A percentile compares a stretch with the other conserved stretches of the same genome.
Conservation (phyloP, 1,140 invertebrate species). For the Panulirus ornatus region DNA sequence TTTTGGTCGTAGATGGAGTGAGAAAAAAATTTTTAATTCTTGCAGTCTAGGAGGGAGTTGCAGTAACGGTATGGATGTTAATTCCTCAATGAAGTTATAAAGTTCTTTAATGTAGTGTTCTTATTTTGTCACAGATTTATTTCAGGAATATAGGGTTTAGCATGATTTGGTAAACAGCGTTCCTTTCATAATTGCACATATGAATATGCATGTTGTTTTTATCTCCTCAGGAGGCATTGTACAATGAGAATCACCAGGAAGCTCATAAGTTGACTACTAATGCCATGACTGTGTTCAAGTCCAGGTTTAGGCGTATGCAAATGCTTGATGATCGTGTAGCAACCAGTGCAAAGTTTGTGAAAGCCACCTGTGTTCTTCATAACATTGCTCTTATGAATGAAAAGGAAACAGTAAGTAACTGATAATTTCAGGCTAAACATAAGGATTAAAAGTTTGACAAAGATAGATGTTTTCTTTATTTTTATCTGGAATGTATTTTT, state of each 20-base stretch:
- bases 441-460: too few species aligned
- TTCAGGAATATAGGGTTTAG: background rate
- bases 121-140: too few species aligned
- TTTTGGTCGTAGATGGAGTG: too few species aligned
- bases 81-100: too few species aligned
- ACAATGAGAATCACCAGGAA: conserved; percentile 36
- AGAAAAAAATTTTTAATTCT: too few species aligned
- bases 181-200: background rate
- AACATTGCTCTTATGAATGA: conserved; percentile 33
- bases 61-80: too few species aligned
- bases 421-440: background rate
- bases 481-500: too few species aligned
- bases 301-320: conserved; percentile 24
- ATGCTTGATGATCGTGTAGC: background rate
- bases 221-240: conserved; percentile 22
- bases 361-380: conserved; percentile 31
- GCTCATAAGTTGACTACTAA: conserved; percentile 17
- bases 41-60: too few species aligned
- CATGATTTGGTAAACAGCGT: background rate
- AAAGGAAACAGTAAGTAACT: conserved; percentile 18
- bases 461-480: too few species aligned
- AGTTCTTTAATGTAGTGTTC: too few species aligned
- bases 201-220: background rate
- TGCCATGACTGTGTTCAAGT: conserved; percentile 36
- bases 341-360: background rate